Base-by-base conservation (phyloP, 2,113 vertebrate genomes). In the Salvelinus fontinalis region DNA sequence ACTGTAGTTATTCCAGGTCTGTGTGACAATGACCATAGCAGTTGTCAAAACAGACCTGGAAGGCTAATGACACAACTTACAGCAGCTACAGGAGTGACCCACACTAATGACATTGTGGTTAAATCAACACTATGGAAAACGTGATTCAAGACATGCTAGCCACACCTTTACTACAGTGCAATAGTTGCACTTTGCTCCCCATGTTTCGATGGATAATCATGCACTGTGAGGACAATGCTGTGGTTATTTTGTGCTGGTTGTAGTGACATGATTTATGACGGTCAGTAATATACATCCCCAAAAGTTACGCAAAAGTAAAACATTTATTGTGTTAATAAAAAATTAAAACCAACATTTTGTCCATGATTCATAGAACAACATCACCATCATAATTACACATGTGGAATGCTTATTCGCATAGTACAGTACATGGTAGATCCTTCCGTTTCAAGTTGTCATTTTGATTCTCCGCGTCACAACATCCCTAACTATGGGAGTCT, bases 291-390 rank as follows among this genome's bases (percentile, higher is more conserved):
- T 27, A 54, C 48, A 34, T 5, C 26, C 39, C 5, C 59, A 73
- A 51, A 51, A 31, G 20, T 24, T 49, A 81, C 66, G 74, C 9
- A 74, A 76, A 22, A 79, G 22, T 59, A 62, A 79, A 80, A 48
- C 0, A 13, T 31, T 84, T 71, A 75, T 72, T 80, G 7, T 60
- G 57, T 79, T 27, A 72, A 73, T 71, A 60, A 74, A 70, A 74
- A 66, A 78, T 4, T 0, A 24, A 67, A 72, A 73, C 7, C 18
- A 14, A 1, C 29, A 70, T 71, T 29, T 27, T 7, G 49, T 71
- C 49, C 48, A 71, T 11, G 18, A 22, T 62, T 62, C n/a, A 22
- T 62, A 62, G 59, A 62, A 62, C 59, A 62, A n/a, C 18, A 60
- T 60, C 18, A 24, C 9, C n/a, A 62, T n/a, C n/a, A 62, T 62